Percentiles rank a stretch among this genome's conserved stretches.
These are phyloP conservation scores for Pararge aegeria DNA, from an alignment of 1,140 invertebrate species.

Conservation along the genomic window DNA sequence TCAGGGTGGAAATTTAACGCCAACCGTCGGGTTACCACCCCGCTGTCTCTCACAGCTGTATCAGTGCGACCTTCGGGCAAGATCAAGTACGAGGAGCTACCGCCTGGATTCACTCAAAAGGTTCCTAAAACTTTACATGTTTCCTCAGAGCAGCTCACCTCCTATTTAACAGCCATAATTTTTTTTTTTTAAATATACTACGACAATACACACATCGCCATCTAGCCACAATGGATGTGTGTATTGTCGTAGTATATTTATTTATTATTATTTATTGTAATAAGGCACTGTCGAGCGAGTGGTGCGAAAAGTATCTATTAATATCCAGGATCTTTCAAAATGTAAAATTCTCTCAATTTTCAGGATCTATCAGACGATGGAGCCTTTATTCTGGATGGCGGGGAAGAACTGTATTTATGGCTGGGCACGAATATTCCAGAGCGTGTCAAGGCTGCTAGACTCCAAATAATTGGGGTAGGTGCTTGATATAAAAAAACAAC, in stretches of 20 bases:
- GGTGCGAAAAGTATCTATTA: no score
- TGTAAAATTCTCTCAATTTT: slow-evolving; percentile 10
- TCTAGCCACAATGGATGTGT: no score
- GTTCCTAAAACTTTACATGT: no score
- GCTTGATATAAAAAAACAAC: no score
- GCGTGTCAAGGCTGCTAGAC: slow-evolving; percentile 82
- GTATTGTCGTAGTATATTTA: no score
- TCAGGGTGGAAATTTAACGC: slow-evolving; percentile 62
- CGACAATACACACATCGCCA: no score
- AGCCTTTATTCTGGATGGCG: slow-evolving; percentile 87
- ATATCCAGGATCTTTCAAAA: neutral
- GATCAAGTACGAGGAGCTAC: slow-evolving; percentile 85
- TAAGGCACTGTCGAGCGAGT: no score
- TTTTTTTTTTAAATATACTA: no score
- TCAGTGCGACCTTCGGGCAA: slow-evolving; percentile 80
- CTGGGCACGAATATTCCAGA: slow-evolving; percentile 85
- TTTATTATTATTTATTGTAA: no score
- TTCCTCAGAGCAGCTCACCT: no score
- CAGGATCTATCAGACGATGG: slow-evolving; percentile 89
- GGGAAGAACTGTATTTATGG: slow-evolving; percentile 88
- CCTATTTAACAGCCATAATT: no score
- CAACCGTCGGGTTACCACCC: slow-evolving; percentile 58
- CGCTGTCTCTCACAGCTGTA: slow-evolving; percentile 85
- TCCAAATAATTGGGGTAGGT: slow-evolving; percentile 81
- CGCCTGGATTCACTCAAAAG: slow-evolving; percentile 81